Percentiles rank a stretch among this genome's conserved stretches.
phyloP scores from a whole-genome alignment of 2,113 vertebrate species.

The Oxygymnocypris stewartii region DNA sequence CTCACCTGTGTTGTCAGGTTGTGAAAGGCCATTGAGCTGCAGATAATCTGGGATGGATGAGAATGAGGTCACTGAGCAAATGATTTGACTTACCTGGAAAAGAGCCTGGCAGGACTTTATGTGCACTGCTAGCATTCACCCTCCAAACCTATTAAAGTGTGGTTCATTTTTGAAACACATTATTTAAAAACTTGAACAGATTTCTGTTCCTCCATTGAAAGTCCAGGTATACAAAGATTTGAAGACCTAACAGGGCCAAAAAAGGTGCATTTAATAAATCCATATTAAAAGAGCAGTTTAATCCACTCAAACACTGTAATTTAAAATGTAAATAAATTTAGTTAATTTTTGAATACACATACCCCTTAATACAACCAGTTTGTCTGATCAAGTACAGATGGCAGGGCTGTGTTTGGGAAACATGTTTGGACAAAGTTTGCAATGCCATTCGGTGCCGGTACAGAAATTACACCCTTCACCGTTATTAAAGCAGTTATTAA shows the following conservation, averaged over 20 bases:
- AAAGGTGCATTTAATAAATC: neutral
- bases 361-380: neutral
- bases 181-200: too few species aligned
- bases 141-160: too few species aligned
- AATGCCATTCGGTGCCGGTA: neutral
- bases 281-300: neutral
- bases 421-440: neutral
- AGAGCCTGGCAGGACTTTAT: neutral
- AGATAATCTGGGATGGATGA: conserved; percentile 45
- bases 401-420: neutral
- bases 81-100: neutral
- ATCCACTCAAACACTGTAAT: too few species aligned
- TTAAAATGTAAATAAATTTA: too few species aligned
- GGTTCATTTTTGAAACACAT: too few species aligned
- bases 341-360: too few species aligned
- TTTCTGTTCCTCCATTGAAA: too few species aligned
- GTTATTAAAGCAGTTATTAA: too few species aligned
- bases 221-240: neutral
- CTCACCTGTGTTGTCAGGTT: conserved; percentile 50
- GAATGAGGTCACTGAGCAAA: neutral
- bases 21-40: conserved; percentile 39
- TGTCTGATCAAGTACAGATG: neutral
- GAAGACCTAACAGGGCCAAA: neutral
- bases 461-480: neutral
- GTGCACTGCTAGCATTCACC: neutral